Conservation (phyloP, 2,888 invertebrate species). For the Lagria hirta region DNA sequence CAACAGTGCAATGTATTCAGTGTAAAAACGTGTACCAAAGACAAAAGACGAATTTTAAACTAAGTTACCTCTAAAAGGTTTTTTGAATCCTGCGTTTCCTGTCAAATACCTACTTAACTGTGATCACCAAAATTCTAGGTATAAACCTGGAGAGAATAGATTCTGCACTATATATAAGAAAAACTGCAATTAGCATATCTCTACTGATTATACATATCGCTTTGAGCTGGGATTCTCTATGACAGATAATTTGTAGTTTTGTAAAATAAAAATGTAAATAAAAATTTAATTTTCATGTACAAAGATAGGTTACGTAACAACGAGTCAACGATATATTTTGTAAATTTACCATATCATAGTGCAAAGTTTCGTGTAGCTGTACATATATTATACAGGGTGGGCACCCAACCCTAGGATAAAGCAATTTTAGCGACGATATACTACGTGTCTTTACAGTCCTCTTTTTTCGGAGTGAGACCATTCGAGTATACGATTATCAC, state of each 20-base stretch:
- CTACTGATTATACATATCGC: conserved; percentile 54
- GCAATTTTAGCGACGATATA: conserved; percentile 41
- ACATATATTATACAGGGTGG: no score
- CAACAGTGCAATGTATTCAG: conserved; percentile 49
- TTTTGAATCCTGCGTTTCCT: conserved; percentile 18
- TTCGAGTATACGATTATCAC: conserved; percentile 45
- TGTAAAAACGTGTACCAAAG: conserved; percentile 50
- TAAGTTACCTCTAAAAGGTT: conserved; percentile 20
- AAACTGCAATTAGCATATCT: conserved; percentile 45
- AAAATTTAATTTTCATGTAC: conserved; percentile 36
- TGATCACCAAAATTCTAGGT: conserved; percentile 42
- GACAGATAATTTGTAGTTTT: conserved; percentile 40
- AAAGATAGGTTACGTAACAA: conserved; percentile 45
- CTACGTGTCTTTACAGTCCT: conserved; percentile 38
- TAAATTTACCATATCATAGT: conserved; percentile 49
- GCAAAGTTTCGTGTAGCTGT: conserved; percentile 40
- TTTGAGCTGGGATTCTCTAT: conserved; percentile 53
- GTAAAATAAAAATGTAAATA: conserved; percentile 41
- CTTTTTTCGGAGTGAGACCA: conserved; percentile 38
- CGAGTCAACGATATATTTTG: conserved; percentile 46
- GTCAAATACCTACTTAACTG: conserved; percentile 47
- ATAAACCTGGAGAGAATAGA: no score
- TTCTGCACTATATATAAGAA: conserved; percentile 24
- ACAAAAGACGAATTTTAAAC: conserved; percentile 30
- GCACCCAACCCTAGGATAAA: no score